Base-by-base conservation (phyloP, 2,888 invertebrate genomes). In the Philereme vetulata region DNA sequence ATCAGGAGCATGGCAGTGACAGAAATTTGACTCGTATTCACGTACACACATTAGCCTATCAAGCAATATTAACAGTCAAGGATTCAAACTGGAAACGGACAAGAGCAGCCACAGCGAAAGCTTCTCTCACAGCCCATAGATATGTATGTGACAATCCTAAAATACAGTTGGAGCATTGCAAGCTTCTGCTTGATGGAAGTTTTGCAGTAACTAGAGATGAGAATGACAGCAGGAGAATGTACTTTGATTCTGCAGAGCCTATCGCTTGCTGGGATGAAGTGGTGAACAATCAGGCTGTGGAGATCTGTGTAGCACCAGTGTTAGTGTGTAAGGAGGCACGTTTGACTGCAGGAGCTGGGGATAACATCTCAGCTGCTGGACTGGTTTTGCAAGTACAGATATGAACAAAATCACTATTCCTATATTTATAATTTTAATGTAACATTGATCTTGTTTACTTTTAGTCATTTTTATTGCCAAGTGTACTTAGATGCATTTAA, bases 331-430 rank as follows among this genome's bases (percentile, higher is more conserved):
- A 96, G 0, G 93, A 96, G 70, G 96, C 96, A 0, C 94, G 94
- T 62, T 94, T 97, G 74, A 97, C 97, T 0, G 97, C 96, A 0
- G 97, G 97, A 0, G 97, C 96, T 7, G 97, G 97, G 0, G 97
- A 97, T 80, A 97, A 97, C 77, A 96, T 97, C 66, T 97, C 97
- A 0, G 96, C 97, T n/a, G 96, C 97, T 2, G 97, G 96, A n/a
- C 86, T 97, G 10, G 95, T 94, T n/a, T 86, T 94, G 55, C 95
- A 95, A 82, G 93, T 95, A 61, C 93, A 91, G 62, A 88, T 86
- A 76, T 90, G 69, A 85, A 74, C 62, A 73, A 71, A 72, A 62
- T 65, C 67, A 73, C 44, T 51, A 50, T 61, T 60, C 7, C 5
- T 60, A 54, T 51, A 32, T 21, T 21, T 21, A 21, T 21, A 21